Percentiles rank a stretch among this genome's conserved stretches.
phyloP scores from a whole-genome alignment of 2,888 invertebrate species.

The Autographa pulchrina region DNA sequence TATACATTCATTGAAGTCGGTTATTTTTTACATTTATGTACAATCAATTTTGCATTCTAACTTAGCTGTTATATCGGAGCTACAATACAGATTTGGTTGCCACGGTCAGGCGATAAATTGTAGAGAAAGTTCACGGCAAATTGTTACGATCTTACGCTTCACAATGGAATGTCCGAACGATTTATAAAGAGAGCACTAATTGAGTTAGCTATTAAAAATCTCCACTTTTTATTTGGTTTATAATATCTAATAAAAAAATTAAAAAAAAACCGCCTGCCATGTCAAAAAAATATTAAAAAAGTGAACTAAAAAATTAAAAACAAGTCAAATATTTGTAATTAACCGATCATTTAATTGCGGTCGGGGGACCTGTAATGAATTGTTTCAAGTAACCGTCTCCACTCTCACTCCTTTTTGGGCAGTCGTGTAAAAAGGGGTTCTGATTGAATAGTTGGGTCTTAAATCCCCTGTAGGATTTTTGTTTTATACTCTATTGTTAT shows the following conservation, averaged over 20 bases:
- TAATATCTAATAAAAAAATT: too few relatives aligned
- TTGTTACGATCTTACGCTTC: neutral
- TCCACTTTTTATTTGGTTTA: neutral
- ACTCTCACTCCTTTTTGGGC: too few relatives aligned
- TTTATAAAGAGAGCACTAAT: neutral
- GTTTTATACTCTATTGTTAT: constrained; percentile 33
- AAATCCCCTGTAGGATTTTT: constrained; percentile 7
- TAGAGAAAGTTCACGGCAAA: neutral
- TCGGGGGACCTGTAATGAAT: too few relatives aligned
- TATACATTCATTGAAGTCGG: too few relatives aligned
- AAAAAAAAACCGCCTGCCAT: too few relatives aligned
- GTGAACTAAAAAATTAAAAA: too few relatives aligned
- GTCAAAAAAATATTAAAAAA: too few relatives aligned
- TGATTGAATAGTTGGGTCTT: constrained; percentile 5
- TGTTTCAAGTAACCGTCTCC: too few relatives aligned
- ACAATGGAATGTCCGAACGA: neutral
- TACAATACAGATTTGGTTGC: too few relatives aligned
- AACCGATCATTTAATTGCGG: too few relatives aligned
- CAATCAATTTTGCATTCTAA: neutral
- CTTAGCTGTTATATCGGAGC: neutral
- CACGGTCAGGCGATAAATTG: neutral
- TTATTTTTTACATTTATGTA: too few relatives aligned
- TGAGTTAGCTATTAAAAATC: neutral
- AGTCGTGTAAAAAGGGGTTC: neutral
- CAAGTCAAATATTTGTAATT: too few relatives aligned